phyloP scores from a whole-genome alignment of 2,113 vertebrate genomes.

The Stomatorhinus ivindoensis region DNA sequence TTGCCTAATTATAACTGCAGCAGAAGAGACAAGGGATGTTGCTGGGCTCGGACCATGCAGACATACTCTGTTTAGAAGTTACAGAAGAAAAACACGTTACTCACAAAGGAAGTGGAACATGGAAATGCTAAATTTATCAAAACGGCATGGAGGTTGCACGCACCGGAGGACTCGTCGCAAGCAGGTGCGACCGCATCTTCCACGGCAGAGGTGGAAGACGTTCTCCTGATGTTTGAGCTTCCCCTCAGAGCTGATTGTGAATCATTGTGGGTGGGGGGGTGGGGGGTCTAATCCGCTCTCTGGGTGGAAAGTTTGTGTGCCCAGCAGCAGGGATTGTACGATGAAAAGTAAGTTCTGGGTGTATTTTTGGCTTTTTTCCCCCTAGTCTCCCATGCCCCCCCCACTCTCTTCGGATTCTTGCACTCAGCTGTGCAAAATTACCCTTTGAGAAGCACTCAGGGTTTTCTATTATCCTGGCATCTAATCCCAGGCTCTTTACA shows the following conservation, averaged over 20 bases:
- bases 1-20: not conserved
- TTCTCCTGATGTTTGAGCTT: not conserved
- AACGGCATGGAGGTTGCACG: not conserved
- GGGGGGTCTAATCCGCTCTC: not conserved
- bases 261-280: not conserved
- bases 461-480: conserved; percentile 48
- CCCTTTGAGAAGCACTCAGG: conserved; percentile 32
- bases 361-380: not conserved
- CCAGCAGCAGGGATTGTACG: not conserved
- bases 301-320: not conserved
- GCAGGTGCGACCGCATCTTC: not conserved
- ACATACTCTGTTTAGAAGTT: not conserved
- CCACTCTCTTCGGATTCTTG: conserved; percentile 30
- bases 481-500: conserved; percentile 47
- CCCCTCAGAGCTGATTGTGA: not conserved
- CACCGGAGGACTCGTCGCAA: not conserved
- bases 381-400: not conserved
- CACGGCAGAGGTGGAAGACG: not conserved
- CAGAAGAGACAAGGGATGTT: not conserved
- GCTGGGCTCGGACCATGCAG: too few species aligned
- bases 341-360: not conserved
- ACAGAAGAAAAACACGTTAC: not conserved
- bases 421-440: conserved; percentile 33
- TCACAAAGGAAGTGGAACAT: not conserved
- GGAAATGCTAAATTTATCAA: not conserved